These are phyloP conservation scores for Xestia c-nigrum DNA, from an alignment of 2,888 invertebrate genomes.

Conservation along the genomic window DNA sequence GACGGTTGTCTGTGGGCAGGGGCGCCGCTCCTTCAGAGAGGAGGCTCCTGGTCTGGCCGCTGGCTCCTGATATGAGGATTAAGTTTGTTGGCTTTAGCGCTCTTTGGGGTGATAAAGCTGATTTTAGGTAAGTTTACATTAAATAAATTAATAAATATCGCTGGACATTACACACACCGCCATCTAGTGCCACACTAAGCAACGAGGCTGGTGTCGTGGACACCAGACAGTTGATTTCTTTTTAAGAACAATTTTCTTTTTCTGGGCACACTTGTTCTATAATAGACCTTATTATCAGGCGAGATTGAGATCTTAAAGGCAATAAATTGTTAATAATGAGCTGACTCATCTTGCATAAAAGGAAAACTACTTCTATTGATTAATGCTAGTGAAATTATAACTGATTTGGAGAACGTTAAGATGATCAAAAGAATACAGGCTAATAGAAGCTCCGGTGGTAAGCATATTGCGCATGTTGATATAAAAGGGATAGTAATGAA, in stretches of 20 bases:
- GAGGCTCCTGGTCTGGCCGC: conserved; percentile 91
- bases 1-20: conserved; percentile 89
- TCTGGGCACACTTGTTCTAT: background rate
- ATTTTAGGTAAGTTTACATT: conserved; percentile 89
- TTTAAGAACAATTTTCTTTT: background rate
- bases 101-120: conserved; percentile 91
- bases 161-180: too few species aligned
- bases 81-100: conserved; percentile 92
- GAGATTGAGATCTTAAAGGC: background rate
- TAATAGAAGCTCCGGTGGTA: background rate
- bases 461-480: background rate
- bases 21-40: conserved; percentile 90
- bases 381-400: background rate
- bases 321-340: background rate
- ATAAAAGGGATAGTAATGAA: background rate
- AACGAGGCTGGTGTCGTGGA: too few species aligned
- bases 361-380: background rate
- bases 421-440: background rate
- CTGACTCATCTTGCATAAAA: background rate
- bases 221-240: background rate
- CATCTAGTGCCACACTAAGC: too few species aligned
- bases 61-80: conserved; percentile 91
- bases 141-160: too few species aligned
- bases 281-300: background rate
- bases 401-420: background rate